Conservation (phyloP, 2,113 vertebrate species). For the Gambusia holbrooki region DNA sequence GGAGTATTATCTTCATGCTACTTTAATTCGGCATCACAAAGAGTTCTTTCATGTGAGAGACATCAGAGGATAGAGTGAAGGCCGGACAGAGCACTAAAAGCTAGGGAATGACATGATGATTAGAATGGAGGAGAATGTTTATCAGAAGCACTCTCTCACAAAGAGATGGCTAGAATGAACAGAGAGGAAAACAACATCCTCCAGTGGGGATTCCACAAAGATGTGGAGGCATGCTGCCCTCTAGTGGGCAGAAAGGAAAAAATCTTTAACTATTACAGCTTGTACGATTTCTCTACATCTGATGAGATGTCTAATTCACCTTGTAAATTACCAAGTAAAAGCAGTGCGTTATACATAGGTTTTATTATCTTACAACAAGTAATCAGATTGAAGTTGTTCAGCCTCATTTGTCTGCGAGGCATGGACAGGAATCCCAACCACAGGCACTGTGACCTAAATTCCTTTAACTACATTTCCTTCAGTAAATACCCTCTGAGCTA, state of each 20-base stretch:
- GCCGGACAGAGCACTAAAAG: slow-evolving; percentile 77
- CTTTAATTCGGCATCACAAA: slow-evolving; percentile 78
- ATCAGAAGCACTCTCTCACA: slow-evolving; percentile 75
- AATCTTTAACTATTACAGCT: slow-evolving; percentile 1
- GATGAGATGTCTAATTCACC: slow-evolving; percentile 19
- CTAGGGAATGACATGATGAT: slow-evolving; percentile 78
- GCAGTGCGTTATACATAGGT: slow-evolving; percentile 12
- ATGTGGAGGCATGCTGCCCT: slow-evolving; percentile 78
- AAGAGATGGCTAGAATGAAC: slow-evolving; percentile 67
- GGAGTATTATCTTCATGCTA: slow-evolving; percentile 72
- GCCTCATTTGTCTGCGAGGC: slow-evolving; percentile 48
- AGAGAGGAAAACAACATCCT: slow-evolving; percentile 59
- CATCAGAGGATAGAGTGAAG: slow-evolving; percentile 72
- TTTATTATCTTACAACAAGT: slow-evolving; percentile 30
- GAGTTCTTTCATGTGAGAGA: slow-evolving; percentile 76
- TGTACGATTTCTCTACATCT: slow-evolving; percentile 10
- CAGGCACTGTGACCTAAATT: slow-evolving; percentile 66
- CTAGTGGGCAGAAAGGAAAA: slow-evolving; percentile 60
- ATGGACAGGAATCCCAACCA: slow-evolving; percentile 51
- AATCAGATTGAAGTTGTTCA: slow-evolving; percentile 43
- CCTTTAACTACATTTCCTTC: slow-evolving; percentile 58
- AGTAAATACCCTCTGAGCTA: slow-evolving; percentile 58
- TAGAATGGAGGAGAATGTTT: slow-evolving; percentile 76
- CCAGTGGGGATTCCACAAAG: slow-evolving; percentile 29
- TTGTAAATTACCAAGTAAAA: slow-evolving; percentile 37